Evolutionary conservation across 2,797 vertebrate genomes (phyloP).

Genomic region (Bufotes viridis): DNA sequence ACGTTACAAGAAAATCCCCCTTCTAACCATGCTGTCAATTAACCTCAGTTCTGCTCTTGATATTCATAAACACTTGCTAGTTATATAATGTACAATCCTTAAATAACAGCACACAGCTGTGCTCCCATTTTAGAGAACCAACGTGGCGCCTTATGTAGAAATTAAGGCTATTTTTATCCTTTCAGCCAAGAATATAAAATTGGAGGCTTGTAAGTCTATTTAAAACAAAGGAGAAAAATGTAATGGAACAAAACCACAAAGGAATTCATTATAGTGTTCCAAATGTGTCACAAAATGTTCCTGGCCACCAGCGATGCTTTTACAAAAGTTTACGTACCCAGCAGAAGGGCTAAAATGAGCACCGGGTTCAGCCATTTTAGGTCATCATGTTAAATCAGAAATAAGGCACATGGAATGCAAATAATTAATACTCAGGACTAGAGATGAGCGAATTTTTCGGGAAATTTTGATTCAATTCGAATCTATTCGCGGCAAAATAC

Average conservation of each 20-base stretch:
- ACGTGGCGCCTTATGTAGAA: conserved; percentile 42
- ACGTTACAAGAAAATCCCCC: not conserved
- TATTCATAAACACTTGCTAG: conserved; percentile 1
- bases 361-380: not conserved
- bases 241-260: conserved; percentile 28
- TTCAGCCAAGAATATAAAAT: conserved; percentile 12
- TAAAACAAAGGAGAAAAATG: conserved; percentile 34
- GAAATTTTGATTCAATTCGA: no score
- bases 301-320: not conserved
- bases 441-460: no score
- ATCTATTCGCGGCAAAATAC: no score
- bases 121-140: conserved; percentile 21
- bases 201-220: conserved; percentile 35
- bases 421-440: not conserved
- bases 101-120: conserved; percentile 40
- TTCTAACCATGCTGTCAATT: not conserved
- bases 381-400: not conserved
- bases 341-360: not conserved
- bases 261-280: conserved; percentile 24
- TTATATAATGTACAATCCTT: conserved; percentile 23
- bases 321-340: not conserved
- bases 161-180: conserved; percentile 34
- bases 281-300: conserved; percentile 18
- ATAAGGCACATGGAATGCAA: no score
- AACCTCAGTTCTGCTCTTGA: not conserved